Evolutionary conservation across 2,888 invertebrate species (phyloP).

Genomic region (Cosmopolites sordidus): DNA sequence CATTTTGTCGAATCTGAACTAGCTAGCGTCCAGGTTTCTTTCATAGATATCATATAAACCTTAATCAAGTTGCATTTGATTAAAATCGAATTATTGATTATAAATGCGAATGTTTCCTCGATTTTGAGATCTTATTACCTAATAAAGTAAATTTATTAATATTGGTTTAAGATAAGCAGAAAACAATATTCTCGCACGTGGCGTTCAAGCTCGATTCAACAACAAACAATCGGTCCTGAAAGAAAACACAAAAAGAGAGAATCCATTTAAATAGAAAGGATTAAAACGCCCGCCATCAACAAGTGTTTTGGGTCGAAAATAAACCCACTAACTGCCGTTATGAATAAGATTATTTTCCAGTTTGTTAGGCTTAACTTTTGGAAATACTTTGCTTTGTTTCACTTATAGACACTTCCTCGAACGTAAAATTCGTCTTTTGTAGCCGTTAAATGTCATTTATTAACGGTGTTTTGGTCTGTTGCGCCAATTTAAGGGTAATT

Average conservation of each 20-base stretch:
- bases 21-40: no score
- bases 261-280: constrained; percentile 1
- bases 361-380: constrained; percentile 38
- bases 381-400: constrained; percentile 40
- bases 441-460: constrained; percentile 13
- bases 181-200: no score
- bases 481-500: neutral
- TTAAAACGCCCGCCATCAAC: constrained; percentile 29
- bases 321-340: constrained; percentile 40
- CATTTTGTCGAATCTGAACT: no score
- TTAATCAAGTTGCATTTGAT: no score
- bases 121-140: no score
- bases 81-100: no score
- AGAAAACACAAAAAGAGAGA: neutral
- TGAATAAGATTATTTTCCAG: constrained; percentile 43
- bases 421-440: constrained; percentile 23
- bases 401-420: constrained; percentile 33
- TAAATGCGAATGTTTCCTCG: no score
- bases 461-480: constrained; percentile 14
- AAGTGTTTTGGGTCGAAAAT: constrained; percentile 35
- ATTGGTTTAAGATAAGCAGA: no score
- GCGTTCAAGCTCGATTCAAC: no score
- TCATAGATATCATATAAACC: no score
- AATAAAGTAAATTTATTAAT: no score
- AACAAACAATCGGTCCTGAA: no score